Evolutionary conservation across 2,797 vertebrate genomes (phyloP), one percentile per base, ranked within the genome.

Genomic region (Notamacropus eugenii): DNA sequence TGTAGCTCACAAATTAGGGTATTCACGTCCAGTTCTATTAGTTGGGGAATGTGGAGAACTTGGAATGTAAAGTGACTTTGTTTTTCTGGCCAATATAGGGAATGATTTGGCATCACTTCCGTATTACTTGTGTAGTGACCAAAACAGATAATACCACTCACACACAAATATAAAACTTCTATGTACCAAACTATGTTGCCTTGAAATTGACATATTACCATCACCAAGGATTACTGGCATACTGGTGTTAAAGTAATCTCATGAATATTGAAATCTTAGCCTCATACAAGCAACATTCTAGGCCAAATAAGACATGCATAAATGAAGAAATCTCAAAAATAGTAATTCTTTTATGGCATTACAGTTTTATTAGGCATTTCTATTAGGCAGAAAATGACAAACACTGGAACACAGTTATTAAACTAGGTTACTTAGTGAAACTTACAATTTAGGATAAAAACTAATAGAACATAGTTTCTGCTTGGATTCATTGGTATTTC

Each of bases 21-120:
- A 98, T 98, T 98, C 98, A 98, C 90, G 95, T 98, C 97, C 97
- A 98, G 96, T 98, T 98, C 97, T 98, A 98, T 98, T 97, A 95
- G 62, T 97, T 54, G 57, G 1, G 12, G 97, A 96, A 96, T 95
- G 92, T 91, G 97, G 93, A 97, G 95, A 55, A 98, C 95, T 97
- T 97, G 94, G 95, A 97, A 98, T 94, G 96, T 97, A 98, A 97
- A 94, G 97, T 93, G 98, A 97, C 98, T 97, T 97, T 98, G 96
- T 98, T 97, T 96, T 98, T 98, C 97, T 97, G 95, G 95, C 95
- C 59, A 97, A 87, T 96, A 96, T 46, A 27, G 82, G 96, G 97
- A 96, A 98, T 98, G 98, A 98, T 97, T 96, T 97, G 95, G 94
- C 96, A 96, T 97, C 97, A 90, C 93, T 97, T 97, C 55, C 91